Evolutionary conservation across 1,140 invertebrate genomes (phyloP).

Genomic region (Trichonephila clavipes): DNA sequence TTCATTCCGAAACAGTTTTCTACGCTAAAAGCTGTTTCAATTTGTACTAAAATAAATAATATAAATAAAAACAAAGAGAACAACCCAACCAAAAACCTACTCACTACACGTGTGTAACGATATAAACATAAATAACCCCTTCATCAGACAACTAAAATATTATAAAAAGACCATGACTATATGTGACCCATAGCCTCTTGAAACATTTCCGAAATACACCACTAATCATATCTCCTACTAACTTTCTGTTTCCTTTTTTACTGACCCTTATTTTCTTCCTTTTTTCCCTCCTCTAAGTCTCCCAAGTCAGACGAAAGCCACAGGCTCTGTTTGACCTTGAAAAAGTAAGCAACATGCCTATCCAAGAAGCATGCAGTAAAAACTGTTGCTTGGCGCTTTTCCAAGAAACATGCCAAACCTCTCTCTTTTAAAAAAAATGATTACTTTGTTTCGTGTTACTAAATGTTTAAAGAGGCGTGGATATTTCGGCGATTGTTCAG

Average conservation of each 20-base stretch:
- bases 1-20: too few relatives aligned
- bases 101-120: too few relatives aligned
- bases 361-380: neutral
- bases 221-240: too few relatives aligned
- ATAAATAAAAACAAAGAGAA: too few relatives aligned
- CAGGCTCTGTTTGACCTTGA: neutral
- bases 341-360: neutral
- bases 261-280: neutral
- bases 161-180: too few relatives aligned
- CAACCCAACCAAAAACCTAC: too few relatives aligned
- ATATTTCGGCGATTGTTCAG: neutral
- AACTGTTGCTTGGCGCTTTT: neutral
- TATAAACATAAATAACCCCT: too few relatives aligned
- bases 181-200: too few relatives aligned
- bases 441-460: neutral
- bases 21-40: too few relatives aligned
- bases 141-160: too few relatives aligned
- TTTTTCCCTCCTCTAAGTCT: neutral
- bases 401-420: neutral
- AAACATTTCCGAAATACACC: too few relatives aligned
- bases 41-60: too few relatives aligned
- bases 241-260: neutral
- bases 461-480: neutral
- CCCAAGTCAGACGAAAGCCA: neutral
- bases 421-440: neutral